These are phyloP conservation scores for Eulemur mongoz DNA, from an alignment of 2,797 vertebrate species.

Conservation along the genomic window DNA sequence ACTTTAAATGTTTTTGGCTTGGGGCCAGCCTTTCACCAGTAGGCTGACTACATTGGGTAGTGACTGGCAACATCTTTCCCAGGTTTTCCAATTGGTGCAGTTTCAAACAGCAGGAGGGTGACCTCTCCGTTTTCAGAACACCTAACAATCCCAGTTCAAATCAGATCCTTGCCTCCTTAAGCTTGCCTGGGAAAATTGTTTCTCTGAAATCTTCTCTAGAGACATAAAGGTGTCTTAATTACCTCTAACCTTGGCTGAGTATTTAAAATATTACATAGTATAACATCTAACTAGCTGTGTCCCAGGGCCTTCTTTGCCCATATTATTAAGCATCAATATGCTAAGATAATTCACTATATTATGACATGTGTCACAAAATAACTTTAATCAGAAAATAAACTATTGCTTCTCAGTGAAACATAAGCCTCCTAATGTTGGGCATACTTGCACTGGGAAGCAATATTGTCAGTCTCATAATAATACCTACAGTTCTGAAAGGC, in stretches of 20 bases:
- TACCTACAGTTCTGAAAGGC: background rate
- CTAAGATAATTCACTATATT: background rate
- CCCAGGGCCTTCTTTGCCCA: background rate
- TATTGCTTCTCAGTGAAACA: background rate
- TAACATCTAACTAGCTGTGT: background rate
- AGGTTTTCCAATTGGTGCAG: constrained; percentile 41
- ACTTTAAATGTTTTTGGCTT: constrained; percentile 43
- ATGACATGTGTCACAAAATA: constrained; percentile 9
- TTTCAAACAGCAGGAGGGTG: constrained; percentile 49
- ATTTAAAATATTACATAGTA: constrained; percentile 1
- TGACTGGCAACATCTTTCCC: constrained; percentile 49
- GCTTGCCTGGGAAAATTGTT: constrained; percentile 35
- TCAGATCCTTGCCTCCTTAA: background rate
- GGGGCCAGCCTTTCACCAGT: background rate
- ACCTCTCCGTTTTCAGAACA: constrained; percentile 39
- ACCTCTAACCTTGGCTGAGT: constrained; percentile 36
- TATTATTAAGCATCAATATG: background rate
- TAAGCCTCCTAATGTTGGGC: background rate
- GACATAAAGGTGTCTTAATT: constrained; percentile 24
- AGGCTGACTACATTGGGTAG: constrained; percentile 14
- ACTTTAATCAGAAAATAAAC: background rate
- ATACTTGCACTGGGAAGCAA: constrained; percentile 1
- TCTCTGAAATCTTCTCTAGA: constrained; percentile 39
- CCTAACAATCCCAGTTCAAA: constrained; percentile 49
- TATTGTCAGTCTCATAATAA: background rate